Conservation (phyloP, 2,888 invertebrate genomes). For the Epirrhoe alternata region DNA sequence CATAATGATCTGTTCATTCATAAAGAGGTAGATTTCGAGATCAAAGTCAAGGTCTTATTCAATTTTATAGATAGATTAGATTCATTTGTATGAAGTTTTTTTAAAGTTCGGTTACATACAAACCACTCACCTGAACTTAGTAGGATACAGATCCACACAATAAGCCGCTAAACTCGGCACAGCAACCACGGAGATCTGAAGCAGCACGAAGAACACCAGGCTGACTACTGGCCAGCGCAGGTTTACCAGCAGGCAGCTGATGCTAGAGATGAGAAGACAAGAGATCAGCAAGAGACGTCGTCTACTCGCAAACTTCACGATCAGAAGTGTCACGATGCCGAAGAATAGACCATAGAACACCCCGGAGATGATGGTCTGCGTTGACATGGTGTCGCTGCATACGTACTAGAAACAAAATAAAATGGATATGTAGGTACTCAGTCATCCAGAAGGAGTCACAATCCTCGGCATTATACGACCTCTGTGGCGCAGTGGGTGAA, state of each 20-base stretch:
- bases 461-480: no score
- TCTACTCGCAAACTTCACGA: constrained; percentile 71
- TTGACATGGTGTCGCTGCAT: constrained; percentile 79
- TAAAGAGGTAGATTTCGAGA: no score
- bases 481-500: no score
- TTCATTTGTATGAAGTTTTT: no score
- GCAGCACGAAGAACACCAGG: constrained; percentile 58
- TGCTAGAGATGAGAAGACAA: constrained; percentile 73
- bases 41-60: no score
- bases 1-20: no score
- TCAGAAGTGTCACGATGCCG: constrained; percentile 78
- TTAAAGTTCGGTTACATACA: no score
- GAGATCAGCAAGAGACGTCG: constrained; percentile 77
- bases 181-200: constrained; percentile 57
- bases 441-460: no score
- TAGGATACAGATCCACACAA: constrained; percentile 68
- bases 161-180: constrained; percentile 59
- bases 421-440: no score
- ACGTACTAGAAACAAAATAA: constrained; percentile 46
- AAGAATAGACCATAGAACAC: constrained; percentile 85
- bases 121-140: constrained; percentile 56
- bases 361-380: constrained; percentile 84
- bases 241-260: constrained; percentile 82
- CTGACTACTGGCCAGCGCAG: constrained; percentile 56
- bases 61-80: no score